Percentiles rank a stretch among this genome's conserved stretches.
Evolutionary conservation across 2,888 invertebrate genomes (phyloP).

Genomic region (Ophion obscuratus): DNA sequence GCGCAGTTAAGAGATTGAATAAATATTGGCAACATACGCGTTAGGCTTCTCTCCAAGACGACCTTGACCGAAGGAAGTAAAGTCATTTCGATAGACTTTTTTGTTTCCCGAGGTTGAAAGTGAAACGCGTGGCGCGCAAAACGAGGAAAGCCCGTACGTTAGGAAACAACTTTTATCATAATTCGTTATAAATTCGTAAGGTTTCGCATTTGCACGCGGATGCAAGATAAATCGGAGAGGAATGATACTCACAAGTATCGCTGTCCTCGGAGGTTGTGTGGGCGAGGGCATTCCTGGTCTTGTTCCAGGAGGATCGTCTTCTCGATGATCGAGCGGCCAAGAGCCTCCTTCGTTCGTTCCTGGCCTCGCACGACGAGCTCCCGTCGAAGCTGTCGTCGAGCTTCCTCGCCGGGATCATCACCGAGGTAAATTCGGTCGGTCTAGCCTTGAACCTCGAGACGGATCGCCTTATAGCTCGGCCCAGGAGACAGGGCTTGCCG

Average conservation of each 20-base stretch:
- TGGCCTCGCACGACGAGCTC: conserved; percentile 81
- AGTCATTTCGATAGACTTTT: too few species aligned
- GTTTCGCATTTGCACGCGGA: too few species aligned
- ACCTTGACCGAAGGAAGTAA: too few species aligned
- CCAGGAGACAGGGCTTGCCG: conserved; percentile 78
- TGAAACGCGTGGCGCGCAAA: too few species aligned
- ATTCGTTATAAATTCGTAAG: too few species aligned
- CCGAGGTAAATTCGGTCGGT: conserved; percentile 83
- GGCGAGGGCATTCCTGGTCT: conserved; percentile 72
- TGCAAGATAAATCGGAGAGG: not conserved
- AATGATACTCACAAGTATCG: conserved; percentile 78
- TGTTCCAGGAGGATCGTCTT: conserved; percentile 77
- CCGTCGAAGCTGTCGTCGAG: conserved; percentile 82
- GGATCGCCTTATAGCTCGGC: conserved; percentile 82
- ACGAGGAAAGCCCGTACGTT: too few species aligned
- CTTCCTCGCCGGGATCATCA: conserved; percentile 82
- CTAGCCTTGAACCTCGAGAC: conserved; percentile 81
- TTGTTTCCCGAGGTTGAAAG: too few species aligned
- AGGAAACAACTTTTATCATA: too few species aligned
- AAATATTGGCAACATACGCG: too few species aligned
- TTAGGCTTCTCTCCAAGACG: too few species aligned
- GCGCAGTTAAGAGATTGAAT: too few species aligned
- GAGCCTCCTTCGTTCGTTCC: conserved; percentile 79
- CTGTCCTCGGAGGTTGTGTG: conserved; percentile 82
- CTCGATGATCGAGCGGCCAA: conserved; percentile 78